These are phyloP conservation scores for Alouatta palliata DNA, from an alignment of 2,113 vertebrate species.

Conservation along the genomic window DNA sequence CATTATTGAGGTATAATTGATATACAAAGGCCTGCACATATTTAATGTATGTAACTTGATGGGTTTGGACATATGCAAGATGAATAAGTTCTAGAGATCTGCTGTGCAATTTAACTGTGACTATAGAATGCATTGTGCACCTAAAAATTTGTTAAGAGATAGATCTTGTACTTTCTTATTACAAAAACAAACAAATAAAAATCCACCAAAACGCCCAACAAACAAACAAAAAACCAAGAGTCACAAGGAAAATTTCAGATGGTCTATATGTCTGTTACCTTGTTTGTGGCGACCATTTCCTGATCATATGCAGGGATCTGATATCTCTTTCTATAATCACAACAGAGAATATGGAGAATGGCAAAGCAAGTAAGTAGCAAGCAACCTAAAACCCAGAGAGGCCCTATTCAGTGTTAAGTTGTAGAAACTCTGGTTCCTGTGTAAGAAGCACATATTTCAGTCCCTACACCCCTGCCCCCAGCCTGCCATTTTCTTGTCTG, in stretches of 20 bases:
- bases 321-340: background rate
- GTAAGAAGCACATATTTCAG: background rate
- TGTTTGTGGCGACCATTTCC: background rate
- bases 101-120: background rate
- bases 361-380: background rate
- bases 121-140: no score
- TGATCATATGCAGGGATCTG: background rate
- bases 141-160: background rate
- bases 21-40: background rate
- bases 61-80: background rate
- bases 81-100: background rate
- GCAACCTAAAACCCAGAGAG: background rate
- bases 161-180: background rate
- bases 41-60: background rate
- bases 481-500: background rate
- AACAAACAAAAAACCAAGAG: background rate
- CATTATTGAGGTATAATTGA: background rate
- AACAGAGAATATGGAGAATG: background rate
- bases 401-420: background rate
- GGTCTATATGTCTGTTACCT: background rate
- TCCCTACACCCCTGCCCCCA: background rate
- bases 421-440: background rate
- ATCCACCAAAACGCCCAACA: background rate
- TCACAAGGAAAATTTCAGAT: background rate
- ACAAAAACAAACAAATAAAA: background rate